Conservation (phyloP, 2,888 invertebrate species). For the Calameuta filiformis region DNA sequence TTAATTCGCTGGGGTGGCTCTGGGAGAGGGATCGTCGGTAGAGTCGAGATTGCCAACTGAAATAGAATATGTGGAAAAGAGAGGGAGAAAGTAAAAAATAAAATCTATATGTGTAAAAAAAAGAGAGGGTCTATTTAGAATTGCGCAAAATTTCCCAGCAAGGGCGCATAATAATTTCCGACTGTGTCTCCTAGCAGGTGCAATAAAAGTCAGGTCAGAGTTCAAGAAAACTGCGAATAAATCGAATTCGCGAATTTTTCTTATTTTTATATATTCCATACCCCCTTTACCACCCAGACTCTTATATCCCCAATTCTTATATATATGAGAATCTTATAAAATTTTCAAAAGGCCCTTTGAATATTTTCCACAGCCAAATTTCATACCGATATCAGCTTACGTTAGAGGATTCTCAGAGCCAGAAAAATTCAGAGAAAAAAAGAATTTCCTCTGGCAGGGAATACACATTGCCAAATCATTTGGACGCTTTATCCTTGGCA, state of each 20-base stretch:
- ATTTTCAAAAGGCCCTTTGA: background rate
- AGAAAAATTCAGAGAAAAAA: background rate
- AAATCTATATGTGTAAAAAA: constrained; percentile 13
- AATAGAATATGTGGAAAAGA: constrained; percentile 11
- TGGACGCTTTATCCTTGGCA: background rate
- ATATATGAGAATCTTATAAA: background rate
- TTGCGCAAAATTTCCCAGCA: constrained; percentile 31
- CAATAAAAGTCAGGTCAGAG: constrained; percentile 44
- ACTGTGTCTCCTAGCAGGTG: constrained; percentile 43
- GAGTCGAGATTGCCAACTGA: background rate
- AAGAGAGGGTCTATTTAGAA: constrained; percentile 28
- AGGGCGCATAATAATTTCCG: constrained; percentile 43
- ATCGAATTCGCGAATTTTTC: constrained; percentile 24
- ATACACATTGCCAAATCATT: background rate
- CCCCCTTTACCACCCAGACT: too few relatives aligned
- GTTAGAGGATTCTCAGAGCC: background rate
- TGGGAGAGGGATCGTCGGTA: background rate
- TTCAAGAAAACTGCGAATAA: constrained; percentile 22
- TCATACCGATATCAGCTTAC: background rate
- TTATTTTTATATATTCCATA: background rate
- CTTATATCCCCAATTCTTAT: background rate
- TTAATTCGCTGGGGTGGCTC: background rate
- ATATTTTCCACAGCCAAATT: background rate
- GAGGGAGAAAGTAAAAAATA: background rate
- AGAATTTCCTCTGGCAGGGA: background rate